A percentile compares a stretch with the other conserved stretches of the same genome.
These are phyloP conservation scores for Drosophila kanapiae DNA, from an alignment of 1,140 invertebrate species.

Conservation along the genomic window DNA sequence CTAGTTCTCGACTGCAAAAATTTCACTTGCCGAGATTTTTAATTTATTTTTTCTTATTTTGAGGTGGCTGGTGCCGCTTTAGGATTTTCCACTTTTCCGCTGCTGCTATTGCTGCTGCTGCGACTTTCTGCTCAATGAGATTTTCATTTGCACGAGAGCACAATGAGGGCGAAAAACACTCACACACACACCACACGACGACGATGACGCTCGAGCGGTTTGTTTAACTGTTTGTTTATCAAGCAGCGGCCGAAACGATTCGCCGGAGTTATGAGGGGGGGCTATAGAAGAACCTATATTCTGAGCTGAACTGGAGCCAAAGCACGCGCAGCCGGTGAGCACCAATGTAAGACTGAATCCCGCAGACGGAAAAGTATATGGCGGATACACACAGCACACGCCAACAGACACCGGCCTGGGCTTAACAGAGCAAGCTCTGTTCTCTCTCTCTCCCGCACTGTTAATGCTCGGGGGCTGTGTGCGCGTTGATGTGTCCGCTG, in stretches of 20 bases:
- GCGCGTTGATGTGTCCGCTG: constrained; percentile 69
- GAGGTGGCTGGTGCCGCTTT: constrained; percentile 60
- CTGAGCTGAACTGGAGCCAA: constrained; percentile 13
- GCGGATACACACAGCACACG: constrained; percentile 69
- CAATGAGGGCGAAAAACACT: constrained; percentile 73
- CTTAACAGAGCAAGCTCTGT: constrained; percentile 34
- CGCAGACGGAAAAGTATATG: constrained; percentile 50
- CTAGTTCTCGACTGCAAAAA: constrained; percentile 41
- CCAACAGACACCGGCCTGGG: constrained; percentile 42
- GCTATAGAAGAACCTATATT: constrained; percentile 1
- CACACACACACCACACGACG: constrained; percentile 32
- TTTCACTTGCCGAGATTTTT: constrained; percentile 66
- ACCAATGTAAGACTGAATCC: constrained; percentile 70
- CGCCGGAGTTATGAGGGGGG: constrained; percentile 28
- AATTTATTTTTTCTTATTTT: constrained; percentile 60
- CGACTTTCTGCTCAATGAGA: constrained; percentile 81
- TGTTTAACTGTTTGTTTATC: constrained; percentile 74
- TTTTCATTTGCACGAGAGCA: constrained; percentile 83
- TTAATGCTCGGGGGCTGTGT: constrained; percentile 41
- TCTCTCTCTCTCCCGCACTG: constrained; percentile 9
- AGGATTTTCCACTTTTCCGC: constrained; percentile 75
- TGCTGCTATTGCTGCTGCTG: constrained; percentile 54
- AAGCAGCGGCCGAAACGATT: constrained; percentile 54
- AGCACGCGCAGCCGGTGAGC: constrained; percentile 64
- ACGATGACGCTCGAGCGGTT: constrained; percentile 58